Evolutionary conservation across 1,140 invertebrate species (phyloP).

Genomic region (Prorops nasuta): DNA sequence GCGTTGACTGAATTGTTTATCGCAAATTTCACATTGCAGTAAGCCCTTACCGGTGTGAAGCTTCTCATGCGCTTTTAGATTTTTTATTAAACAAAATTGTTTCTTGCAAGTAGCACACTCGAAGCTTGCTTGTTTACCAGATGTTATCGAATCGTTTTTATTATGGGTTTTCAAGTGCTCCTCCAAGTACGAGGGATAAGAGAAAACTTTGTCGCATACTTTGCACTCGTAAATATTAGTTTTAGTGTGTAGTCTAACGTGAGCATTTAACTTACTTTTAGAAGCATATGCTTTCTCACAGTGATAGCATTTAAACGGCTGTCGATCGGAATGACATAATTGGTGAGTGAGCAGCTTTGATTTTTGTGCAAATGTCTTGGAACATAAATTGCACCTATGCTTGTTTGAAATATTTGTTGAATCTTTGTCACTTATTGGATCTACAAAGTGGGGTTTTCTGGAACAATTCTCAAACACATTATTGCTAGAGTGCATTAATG

Average conservation of each 20-base stretch:
- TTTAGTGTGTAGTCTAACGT: slow-evolving; percentile 45
- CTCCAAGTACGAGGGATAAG: slow-evolving; percentile 50
- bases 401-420: slow-evolving; percentile 14
- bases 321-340: slow-evolving; percentile 40
- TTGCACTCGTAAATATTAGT: slow-evolving; percentile 47
- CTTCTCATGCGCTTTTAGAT: slow-evolving; percentile 42
- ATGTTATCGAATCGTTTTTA: slow-evolving; percentile 1
- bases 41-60: slow-evolving; percentile 45
- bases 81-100: slow-evolving; percentile 43
- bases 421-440: slow-evolving; percentile 6
- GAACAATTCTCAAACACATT: slow-evolving; percentile 1
- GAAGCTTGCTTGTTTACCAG: slow-evolving; percentile 18
- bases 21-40: slow-evolving; percentile 54
- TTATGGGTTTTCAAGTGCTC: slow-evolving; percentile 48
- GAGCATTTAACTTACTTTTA: slow-evolving; percentile 50
- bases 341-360: slow-evolving; percentile 50
- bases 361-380: slow-evolving; percentile 47
- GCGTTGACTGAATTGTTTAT: slow-evolving; percentile 48
- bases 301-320: slow-evolving; percentile 43
- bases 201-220: slow-evolving; percentile 51
- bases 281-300: slow-evolving; percentile 49
- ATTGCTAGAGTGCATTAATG: slow-evolving; percentile 12
- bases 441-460: slow-evolving; percentile 13
- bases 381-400: slow-evolving; percentile 51
- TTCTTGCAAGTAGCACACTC: slow-evolving; percentile 46